Evolutionary conservation across 2,113 vertebrate species (phyloP).

Genomic region (Eptatretus burgeri): DNA sequence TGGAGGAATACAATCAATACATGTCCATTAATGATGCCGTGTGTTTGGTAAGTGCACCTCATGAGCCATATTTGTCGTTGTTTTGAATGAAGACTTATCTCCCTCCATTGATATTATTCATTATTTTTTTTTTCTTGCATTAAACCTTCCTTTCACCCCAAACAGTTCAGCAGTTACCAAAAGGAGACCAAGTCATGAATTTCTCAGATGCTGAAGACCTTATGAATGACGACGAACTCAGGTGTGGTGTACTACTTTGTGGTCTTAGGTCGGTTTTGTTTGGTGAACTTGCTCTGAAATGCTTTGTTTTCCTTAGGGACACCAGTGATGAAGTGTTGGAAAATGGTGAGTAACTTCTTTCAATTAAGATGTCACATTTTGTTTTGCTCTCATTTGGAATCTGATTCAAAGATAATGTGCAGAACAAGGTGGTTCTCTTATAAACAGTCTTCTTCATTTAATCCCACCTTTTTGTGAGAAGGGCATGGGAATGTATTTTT

Average conservation of each 20-base stretch:
- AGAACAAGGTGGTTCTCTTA: too few species aligned
- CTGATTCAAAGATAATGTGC: too few species aligned
- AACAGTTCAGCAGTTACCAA: conserved; percentile 70
- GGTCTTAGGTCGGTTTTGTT: neutral
- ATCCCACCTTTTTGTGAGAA: too few species aligned
- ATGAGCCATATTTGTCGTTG: too few species aligned
- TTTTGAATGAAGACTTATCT: too few species aligned
- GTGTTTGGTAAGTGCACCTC: too few species aligned
- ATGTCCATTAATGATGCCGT: too few species aligned
- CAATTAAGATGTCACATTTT: conserved; percentile 4
- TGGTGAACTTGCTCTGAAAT: neutral
- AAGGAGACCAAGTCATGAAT: conserved; percentile 76
- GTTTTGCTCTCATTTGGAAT: neutral
- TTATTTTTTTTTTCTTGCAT: too few species aligned
- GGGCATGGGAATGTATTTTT: too few species aligned
- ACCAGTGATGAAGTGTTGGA: conserved; percentile 59
- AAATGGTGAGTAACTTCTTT: conserved; percentile 32
- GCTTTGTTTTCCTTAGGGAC: conserved; percentile 22
- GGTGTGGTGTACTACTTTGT: conserved; percentile 24
- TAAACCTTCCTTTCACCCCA: neutral
- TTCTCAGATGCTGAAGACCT: conserved; percentile 77
- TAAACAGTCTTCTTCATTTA: too few species aligned
- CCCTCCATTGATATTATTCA: too few species aligned
- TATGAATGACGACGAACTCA: conserved; percentile 64
- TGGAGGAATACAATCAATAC: too few species aligned